These are phyloP conservation scores for Microcebus griseorufus DNA, from an alignment of 2,113 vertebrate genomes.

Conservation along the genomic window DNA sequence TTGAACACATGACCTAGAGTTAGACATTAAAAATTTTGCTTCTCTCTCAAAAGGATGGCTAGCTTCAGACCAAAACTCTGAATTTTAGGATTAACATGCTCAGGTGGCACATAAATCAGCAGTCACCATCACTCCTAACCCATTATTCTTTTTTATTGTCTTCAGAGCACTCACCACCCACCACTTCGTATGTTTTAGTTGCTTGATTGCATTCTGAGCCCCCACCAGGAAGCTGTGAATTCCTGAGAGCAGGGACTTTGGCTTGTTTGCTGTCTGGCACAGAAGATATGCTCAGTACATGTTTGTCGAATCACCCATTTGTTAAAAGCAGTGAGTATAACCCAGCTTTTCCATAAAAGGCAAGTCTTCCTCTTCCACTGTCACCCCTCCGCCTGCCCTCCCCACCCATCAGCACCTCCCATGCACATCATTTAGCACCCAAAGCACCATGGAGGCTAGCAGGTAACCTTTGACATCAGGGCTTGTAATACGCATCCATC, in stretches of 20 bases:
- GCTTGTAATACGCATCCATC: not conserved
- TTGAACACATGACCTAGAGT: not conserved
- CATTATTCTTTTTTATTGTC: not conserved
- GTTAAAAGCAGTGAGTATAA: not conserved
- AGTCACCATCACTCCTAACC: not conserved
- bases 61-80: not conserved
- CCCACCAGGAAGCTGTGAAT: not conserved
- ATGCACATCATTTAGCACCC: not conserved
- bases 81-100: not conserved
- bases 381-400: rapidly evolving
- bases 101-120: too few species aligned
- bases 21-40: not conserved
- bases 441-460: not conserved
- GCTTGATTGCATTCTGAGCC: not conserved
- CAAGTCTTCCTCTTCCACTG: not conserved
- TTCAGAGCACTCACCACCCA: not conserved
- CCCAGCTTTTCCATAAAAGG: not conserved
- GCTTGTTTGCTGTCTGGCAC: not conserved
- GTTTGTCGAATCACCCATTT: not conserved
- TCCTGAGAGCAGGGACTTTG: not conserved
- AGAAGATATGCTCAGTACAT: not conserved
- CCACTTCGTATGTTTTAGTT: not conserved
- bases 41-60: not conserved
- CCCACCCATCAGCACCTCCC: not conserved
- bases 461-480: not conserved